These are phyloP conservation scores for Esperia sulphurella DNA, from an alignment of 2,888 invertebrate genomes.

Conservation along the genomic window DNA sequence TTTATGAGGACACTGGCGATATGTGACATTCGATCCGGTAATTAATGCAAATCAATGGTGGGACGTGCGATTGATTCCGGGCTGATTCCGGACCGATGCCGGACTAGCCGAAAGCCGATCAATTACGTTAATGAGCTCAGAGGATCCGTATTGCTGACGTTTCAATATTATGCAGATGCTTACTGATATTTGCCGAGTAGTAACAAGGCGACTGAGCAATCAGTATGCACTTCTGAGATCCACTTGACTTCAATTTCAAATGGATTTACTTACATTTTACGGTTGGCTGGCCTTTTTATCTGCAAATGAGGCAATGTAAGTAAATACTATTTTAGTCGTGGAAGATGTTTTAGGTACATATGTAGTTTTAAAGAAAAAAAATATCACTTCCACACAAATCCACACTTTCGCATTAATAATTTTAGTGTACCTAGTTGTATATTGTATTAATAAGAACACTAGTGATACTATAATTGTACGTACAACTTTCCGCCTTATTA, in stretches of 20 bases:
- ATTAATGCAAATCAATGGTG: constrained; percentile 76
- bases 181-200: constrained; percentile 45
- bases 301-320: not conserved
- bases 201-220: not conserved
- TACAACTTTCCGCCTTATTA: too few relatives aligned
- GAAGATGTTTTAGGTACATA: too few relatives aligned
- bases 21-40: constrained; percentile 67
- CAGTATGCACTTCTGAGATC: not conserved
- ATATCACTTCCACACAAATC: too few relatives aligned
- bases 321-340: too few relatives aligned
- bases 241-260: not conserved
- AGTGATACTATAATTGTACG: too few relatives aligned
- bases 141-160: constrained; percentile 69
- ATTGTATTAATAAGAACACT: too few relatives aligned
- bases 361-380: too few relatives aligned
- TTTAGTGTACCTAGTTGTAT: too few relatives aligned
- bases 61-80: constrained; percentile 49
- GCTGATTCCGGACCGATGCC: constrained; percentile 55
- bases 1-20: constrained; percentile 48
- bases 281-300: constrained; percentile 2
- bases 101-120: constrained; percentile 71
- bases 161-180: constrained; percentile 68
- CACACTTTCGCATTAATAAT: too few relatives aligned
- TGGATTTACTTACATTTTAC: not conserved
- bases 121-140: constrained; percentile 75